Conservation (phyloP, 2,888 invertebrate species). For the Pachycephus smyrnensis region DNA sequence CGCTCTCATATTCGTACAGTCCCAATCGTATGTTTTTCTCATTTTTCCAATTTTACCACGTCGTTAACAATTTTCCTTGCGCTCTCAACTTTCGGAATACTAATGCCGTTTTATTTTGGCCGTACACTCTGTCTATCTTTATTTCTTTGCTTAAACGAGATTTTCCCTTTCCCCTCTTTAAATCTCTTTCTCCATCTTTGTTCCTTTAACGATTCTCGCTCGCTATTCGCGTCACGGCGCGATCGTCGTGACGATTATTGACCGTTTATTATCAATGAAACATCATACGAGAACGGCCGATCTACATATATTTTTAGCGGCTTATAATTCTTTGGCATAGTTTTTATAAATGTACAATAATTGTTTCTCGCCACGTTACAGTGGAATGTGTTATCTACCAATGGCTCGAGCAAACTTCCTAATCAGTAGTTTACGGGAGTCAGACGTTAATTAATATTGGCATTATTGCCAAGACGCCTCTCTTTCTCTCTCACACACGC, state of each 20-base stretch:
- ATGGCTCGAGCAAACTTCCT: slow-evolving; percentile 36
- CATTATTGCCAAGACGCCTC: slow-evolving; percentile 36
- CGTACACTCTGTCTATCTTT: slow-evolving; percentile 5
- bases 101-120: slow-evolving; percentile 3
- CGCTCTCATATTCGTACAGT: slow-evolving; percentile 13
- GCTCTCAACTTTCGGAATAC: not conserved
- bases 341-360: slow-evolving; percentile 45
- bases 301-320: slow-evolving; percentile 34
- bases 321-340: slow-evolving; percentile 49
- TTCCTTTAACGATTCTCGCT: slow-evolving; percentile 29
- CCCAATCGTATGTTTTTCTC: slow-evolving; percentile 19
- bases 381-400: slow-evolving; percentile 53
- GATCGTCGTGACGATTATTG: not conserved
- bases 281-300: slow-evolving; percentile 31
- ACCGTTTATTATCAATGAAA: not conserved
- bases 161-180: not conserved
- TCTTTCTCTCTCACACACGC: slow-evolving; percentile 1
- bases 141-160: slow-evolving; percentile 5
- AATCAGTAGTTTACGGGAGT: slow-evolving; percentile 32
- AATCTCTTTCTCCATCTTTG: not conserved
- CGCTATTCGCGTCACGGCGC: not conserved
- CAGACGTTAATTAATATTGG: slow-evolving; percentile 20
- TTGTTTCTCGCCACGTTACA: slow-evolving; percentile 42
- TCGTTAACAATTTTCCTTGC: not conserved
- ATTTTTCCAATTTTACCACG: not conserved